Base-by-base conservation (phyloP, 2,797 vertebrate genomes). In the Eulemur coronatus region DNA sequence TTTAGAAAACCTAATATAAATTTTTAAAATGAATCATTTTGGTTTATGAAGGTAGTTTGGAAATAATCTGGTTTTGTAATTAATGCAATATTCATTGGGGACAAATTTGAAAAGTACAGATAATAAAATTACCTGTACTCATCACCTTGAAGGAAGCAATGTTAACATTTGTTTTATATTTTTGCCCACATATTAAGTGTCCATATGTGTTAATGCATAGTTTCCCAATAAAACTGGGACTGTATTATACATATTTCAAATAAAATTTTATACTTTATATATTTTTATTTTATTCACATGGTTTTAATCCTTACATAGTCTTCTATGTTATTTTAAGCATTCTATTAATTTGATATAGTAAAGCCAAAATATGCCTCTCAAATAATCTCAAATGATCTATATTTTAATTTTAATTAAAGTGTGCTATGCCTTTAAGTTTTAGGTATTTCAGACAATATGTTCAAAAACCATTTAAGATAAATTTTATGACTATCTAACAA, bases 331-430 rank as follows among this genome's bases (percentile, higher is more conserved):
- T 38, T 89, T 81, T 92, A 65, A 75, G 38, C n/a, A 63, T 84
- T 86, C 43, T 69, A 26, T 76, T 96, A 14, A 82, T 94, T 93
- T 76, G 35, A 35, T 61, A 55, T 75, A 72, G 48, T 94, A 82
- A 92, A 86, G 57, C 24, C 30, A 59, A 91, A 48, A 15, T 43
- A 69, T 55, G 12, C n/a, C 8, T 57, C 55, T 57, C 22, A 57
- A 26, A 57, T 57, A 69, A 13, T 1, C 84, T 14, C 20, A 95
- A 95, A 94, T 96, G 26, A 65, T 43, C 22, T 92, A 2, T 52
- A 69, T 80, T 79, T 95, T 95, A 67, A 72, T 72, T 85, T 84
- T 90, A 52, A 84, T 73, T 80, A 52, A 89, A 89, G 38, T 94
- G 2, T 41, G n/a, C 63, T 55, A 14, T 57, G 11, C 11, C n/a